These are phyloP conservation scores for Pristionchus arcanus DNA, from an alignment of 2,888 invertebrate genomes.

Conservation along the genomic window DNA sequence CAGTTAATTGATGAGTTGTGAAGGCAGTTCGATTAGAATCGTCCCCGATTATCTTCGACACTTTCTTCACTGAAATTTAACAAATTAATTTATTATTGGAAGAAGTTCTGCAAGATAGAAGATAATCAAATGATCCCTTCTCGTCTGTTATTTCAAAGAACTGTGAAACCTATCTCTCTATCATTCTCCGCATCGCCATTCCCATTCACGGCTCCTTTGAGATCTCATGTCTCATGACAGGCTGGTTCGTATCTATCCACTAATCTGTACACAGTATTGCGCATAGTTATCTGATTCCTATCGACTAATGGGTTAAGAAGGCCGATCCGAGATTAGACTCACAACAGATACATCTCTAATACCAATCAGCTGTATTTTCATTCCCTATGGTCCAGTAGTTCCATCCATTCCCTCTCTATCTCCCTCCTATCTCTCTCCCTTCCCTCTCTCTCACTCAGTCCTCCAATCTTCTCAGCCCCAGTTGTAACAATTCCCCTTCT, in stretches of 20 bases:
- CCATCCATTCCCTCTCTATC: slow-evolving; percentile 14
- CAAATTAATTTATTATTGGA: neutral
- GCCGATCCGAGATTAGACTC: neutral
- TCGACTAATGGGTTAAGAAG: neutral
- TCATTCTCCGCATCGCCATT: neutral
- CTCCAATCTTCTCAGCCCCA: slow-evolving; percentile 36
- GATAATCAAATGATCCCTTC: neutral
- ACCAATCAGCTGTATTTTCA: neutral
- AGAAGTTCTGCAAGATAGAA: neutral
- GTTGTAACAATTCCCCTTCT: slow-evolving; percentile 38
- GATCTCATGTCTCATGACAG: neutral
- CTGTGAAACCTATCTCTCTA: neutral
- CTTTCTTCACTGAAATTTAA: slow-evolving; percentile 51
- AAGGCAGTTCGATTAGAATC: slow-evolving; percentile 90
- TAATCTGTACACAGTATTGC: neutral
- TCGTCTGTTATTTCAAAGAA: neutral
- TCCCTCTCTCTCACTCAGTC: neutral
- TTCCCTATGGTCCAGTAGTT: neutral
- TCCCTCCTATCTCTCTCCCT: neutral
- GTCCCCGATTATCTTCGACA: slow-evolving; percentile 63
- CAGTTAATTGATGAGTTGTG: slow-evolving; percentile 98
- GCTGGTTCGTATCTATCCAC: neutral
- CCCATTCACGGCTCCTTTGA: neutral
- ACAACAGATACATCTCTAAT: neutral
- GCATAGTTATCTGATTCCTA: neutral